Percentiles rank a stretch among this genome's conserved stretches.
phyloP scores from a whole-genome alignment of 1,140 invertebrate species.

The Hormaphis cornu region DNA sequence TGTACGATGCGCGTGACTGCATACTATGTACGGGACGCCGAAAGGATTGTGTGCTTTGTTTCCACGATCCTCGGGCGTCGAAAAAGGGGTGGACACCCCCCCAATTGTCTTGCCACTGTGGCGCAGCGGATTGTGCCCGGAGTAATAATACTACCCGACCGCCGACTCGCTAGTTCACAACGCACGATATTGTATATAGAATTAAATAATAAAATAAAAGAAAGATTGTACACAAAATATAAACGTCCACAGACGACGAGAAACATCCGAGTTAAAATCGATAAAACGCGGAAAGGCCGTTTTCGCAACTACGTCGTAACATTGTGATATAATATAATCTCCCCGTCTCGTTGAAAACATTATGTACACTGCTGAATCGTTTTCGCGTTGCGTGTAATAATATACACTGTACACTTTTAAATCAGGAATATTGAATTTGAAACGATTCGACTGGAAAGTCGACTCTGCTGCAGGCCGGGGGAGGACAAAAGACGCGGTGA shows the following conservation, averaged over 20 bases:
- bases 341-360: neutral
- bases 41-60: conserved; percentile 8
- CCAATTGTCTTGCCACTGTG: neutral
- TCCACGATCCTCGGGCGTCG: neutral
- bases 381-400: neutral
- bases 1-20: neutral
- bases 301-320: too few relatives aligned
- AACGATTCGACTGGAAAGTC: conserved; percentile 30
- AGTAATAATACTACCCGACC: neutral
- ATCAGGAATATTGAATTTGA: conserved; percentile 31
- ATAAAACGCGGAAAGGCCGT: neutral
- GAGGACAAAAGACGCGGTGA: conserved; percentile 24
- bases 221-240: neutral
- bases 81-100: conserved; percentile 8
- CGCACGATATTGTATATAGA: neutral
- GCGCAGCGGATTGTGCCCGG: neutral
- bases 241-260: too few relatives aligned
- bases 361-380: neutral
- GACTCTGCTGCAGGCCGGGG: neutral
- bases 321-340: neutral
- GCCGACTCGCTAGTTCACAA: too few relatives aligned
- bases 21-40: neutral
- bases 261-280: neutral
- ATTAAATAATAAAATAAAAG: neutral
- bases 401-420: conserved; percentile 28